phyloP scores from a whole-genome alignment of 2,888 invertebrate genomes.

The Strigamia transsilvanica region DNA sequence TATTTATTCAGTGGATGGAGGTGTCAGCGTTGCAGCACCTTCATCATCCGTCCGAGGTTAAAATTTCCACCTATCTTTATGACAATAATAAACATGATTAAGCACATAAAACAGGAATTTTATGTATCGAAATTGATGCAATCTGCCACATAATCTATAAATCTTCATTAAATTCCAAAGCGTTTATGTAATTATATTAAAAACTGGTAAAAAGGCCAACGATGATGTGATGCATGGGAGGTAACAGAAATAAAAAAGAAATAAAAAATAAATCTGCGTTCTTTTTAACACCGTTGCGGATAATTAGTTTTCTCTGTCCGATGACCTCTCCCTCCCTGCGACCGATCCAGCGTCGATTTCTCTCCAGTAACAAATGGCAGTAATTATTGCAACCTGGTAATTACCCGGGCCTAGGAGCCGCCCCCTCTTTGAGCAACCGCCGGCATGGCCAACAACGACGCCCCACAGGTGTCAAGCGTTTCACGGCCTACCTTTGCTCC shows the following conservation, averaged over 20 bases:
- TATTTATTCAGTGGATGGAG: not conserved
- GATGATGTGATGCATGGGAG: constrained; percentile 46
- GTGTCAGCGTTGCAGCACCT: not conserved
- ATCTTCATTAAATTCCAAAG: constrained; percentile 43
- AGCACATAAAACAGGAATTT: not conserved
- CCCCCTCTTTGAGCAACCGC: constrained; percentile 51
- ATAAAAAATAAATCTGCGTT: constrained; percentile 12
- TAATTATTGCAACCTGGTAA: constrained; percentile 51
- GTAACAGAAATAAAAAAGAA: not conserved
- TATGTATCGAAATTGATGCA: not conserved
- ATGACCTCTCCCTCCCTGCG: constrained; percentile 48
- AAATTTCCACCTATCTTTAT: not conserved
- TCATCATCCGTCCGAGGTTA: not conserved
- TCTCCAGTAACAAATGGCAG: constrained; percentile 50
- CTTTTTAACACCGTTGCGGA: constrained; percentile 38
- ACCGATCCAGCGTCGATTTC: constrained; percentile 40
- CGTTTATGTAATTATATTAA: constrained; percentile 38
- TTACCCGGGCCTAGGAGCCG: constrained; percentile 50
- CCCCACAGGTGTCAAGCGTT: constrained; percentile 48
- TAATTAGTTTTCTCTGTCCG: constrained; percentile 49
- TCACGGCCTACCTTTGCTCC: constrained; percentile 25
- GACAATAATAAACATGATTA: not conserved
- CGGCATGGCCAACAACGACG: constrained; percentile 49
- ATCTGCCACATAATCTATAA: constrained; percentile 34
- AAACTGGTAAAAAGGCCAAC: constrained; percentile 46